phyloP scores from a whole-genome alignment of 1,140 invertebrate species.

The Drosophila obscura region DNA sequence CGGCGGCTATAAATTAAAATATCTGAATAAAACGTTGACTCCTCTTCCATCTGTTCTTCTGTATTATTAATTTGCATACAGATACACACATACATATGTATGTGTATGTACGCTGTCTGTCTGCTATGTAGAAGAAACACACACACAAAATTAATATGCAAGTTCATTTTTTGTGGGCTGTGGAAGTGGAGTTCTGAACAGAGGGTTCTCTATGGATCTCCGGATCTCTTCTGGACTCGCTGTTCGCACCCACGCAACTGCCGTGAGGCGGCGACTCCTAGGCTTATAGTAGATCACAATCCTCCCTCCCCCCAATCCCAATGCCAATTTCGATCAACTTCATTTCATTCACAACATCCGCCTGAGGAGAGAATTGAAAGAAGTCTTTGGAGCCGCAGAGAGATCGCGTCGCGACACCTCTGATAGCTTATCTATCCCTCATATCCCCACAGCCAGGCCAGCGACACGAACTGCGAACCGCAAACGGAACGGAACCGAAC shows the following conservation, averaged over 20 bases:
- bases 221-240: background rate
- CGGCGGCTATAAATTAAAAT: constrained; percentile 78
- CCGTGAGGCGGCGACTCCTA: background rate
- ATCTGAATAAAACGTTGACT: constrained; percentile 62
- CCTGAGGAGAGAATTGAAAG: constrained; percentile 39
- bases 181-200: constrained; percentile 2
- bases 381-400: constrained; percentile 3
- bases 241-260: constrained; percentile 28
- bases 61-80: constrained; percentile 73
- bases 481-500: no score
- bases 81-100: background rate
- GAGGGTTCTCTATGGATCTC: no score
- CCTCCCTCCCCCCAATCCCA: background rate
- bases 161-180: constrained; percentile 47
- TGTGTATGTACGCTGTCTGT: constrained; percentile 6
- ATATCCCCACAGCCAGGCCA: constrained; percentile 23
- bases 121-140: constrained; percentile 22
- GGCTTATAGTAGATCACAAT: constrained; percentile 32
- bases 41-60: constrained; percentile 37
- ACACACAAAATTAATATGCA: constrained; percentile 68
- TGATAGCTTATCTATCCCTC: constrained; percentile 50
- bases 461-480: constrained; percentile 5
- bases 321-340: constrained; percentile 35
- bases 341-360: constrained; percentile 52
- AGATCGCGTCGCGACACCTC: constrained; percentile 46